A percentile compares a stretch with the other conserved stretches of the same genome.
Conservation (phyloP, 2,113 vertebrate species). For the Oxyura jamaicensis region DNA sequence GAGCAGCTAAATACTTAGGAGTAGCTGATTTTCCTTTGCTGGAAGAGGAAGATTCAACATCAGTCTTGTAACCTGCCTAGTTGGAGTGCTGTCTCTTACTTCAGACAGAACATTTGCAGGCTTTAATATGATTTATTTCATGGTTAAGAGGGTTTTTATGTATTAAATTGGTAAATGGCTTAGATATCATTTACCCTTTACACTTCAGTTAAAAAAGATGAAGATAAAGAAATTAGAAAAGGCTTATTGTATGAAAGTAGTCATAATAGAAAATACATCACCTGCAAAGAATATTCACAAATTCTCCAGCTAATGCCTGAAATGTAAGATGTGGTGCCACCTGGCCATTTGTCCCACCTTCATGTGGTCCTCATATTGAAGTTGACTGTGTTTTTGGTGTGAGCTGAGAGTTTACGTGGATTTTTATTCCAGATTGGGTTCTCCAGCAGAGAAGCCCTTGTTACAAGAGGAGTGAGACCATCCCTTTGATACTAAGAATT, state of each 20-base stretch:
- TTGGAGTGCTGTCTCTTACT: neutral
- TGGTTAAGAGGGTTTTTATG: neutral
- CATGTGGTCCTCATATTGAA: accelerated
- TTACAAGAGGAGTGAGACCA: neutral
- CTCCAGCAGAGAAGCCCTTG: neutral
- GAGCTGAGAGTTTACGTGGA: neutral
- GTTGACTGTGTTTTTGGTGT: neutral
- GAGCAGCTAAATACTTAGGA: neutral
- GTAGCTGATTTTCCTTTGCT: neutral
- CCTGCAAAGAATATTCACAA: neutral
- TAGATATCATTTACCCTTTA: neutral
- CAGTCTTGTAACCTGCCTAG: neutral
- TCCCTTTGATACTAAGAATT: neutral
- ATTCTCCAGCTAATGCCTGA: neutral
- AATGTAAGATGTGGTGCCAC: neutral
- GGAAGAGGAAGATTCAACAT: neutral
- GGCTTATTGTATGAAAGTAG: neutral
- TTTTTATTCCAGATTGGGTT: neutral
- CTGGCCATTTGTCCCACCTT: neutral
- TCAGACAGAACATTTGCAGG: neutral
- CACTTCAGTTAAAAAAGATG: neutral
- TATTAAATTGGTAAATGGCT: neutral
- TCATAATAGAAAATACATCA: neutral
- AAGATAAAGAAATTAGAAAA: neutral
- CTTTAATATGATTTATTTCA: neutral